Conservation (phyloP, 2,113 vertebrate species). For the Rhabdornis inornatus region DNA sequence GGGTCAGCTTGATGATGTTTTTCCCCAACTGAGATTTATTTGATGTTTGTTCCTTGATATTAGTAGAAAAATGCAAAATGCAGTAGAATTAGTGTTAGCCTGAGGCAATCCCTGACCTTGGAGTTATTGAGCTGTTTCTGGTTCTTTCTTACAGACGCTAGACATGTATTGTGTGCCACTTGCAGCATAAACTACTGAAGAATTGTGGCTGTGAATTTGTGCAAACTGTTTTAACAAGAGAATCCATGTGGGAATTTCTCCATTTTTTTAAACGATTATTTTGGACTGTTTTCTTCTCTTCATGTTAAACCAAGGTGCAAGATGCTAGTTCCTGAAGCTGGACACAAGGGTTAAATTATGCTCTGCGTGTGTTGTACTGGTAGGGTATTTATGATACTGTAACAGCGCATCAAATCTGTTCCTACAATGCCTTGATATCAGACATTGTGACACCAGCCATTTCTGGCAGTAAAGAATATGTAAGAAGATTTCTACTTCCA, state of each 20-base stretch:
- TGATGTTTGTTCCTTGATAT: constrained; percentile 50
- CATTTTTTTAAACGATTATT: constrained; percentile 29
- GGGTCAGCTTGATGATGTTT: constrained; percentile 27
- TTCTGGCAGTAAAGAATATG: neutral
- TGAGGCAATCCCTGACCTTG: constrained; percentile 43
- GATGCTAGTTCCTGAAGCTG: constrained; percentile 36
- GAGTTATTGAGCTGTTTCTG: constrained; percentile 55
- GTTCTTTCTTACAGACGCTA: constrained; percentile 47
- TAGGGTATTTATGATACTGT: constrained; percentile 6
- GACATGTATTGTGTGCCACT: constrained; percentile 64
- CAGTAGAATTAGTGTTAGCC: constrained; percentile 58
- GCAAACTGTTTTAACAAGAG: constrained; percentile 65
- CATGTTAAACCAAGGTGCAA: constrained; percentile 21
- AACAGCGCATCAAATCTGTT: constrained; percentile 22
- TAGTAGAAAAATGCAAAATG: constrained; percentile 56
- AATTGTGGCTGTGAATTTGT: constrained; percentile 74
- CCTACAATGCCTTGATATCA: constrained; percentile 8
- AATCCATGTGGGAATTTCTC: constrained; percentile 54
- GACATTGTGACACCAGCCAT: constrained; percentile 21
- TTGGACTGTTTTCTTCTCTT: constrained; percentile 33
- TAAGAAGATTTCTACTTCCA: neutral
- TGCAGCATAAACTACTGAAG: constrained; percentile 79
- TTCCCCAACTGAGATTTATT: constrained; percentile 25
- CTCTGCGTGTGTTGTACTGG: constrained; percentile 13
- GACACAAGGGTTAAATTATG: constrained; percentile 3